These are phyloP conservation scores for Hyles euphorbiae DNA, from an alignment of 1,140 invertebrate genomes.

Conservation along the genomic window DNA sequence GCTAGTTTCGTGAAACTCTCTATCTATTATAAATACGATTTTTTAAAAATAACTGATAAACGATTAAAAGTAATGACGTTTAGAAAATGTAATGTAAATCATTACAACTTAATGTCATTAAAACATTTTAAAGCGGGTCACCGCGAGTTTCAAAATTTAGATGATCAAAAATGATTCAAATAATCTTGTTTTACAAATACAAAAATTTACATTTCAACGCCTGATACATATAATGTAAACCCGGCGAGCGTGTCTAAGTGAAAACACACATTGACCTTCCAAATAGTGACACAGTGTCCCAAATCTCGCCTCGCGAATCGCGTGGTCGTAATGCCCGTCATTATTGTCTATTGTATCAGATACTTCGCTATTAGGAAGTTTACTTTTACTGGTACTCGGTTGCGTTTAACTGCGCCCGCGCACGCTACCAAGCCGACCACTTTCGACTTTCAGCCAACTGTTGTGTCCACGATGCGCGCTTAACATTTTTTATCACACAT, in stretches of 20 bases:
- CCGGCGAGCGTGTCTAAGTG: neutral
- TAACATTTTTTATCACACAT: slow-evolving; percentile 4
- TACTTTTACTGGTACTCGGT: slow-evolving; percentile 49
- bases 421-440: slow-evolving; percentile 45
- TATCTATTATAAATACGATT: no score
- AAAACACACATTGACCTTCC: slow-evolving; percentile 32
- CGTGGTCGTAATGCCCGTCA: slow-evolving; percentile 25
- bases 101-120: no score
- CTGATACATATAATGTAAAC: no score
- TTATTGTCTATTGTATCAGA: slow-evolving; percentile 30
- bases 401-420: slow-evolving; percentile 30
- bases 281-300: slow-evolving; percentile 44
- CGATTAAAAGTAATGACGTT: no score
- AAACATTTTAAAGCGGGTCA: no score
- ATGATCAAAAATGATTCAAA: no score
- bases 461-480: slow-evolving; percentile 2
- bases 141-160: no score
- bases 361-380: slow-evolving; percentile 52
- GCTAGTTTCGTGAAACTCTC: no score
- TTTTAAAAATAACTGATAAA: no score
- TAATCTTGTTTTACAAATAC: no score
- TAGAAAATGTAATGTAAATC: no score
- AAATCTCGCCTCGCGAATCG: slow-evolving; percentile 24
- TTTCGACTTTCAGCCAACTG: slow-evolving; percentile 48
- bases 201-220: no score